Percentiles rank a stretch among this genome's conserved stretches.
Evolutionary conservation across 2,888 invertebrate genomes (phyloP).

Genomic region (Stenotaenia linearis): DNA sequence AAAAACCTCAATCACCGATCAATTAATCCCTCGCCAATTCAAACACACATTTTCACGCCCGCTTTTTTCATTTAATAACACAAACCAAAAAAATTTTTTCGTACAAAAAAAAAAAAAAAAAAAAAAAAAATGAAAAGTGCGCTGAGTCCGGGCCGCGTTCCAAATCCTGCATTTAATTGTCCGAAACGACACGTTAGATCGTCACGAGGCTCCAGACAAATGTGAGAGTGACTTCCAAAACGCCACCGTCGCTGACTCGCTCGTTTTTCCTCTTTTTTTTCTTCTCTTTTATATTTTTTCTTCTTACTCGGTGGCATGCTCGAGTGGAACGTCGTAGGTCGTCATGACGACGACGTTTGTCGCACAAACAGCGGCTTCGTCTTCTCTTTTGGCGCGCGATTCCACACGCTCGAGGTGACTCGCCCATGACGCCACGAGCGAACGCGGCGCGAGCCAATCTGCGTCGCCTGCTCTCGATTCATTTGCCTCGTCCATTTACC

Average conservation of each 20-base stretch:
- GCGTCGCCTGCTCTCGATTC: slow-evolving; percentile 24
- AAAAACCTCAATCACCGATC: neutral
- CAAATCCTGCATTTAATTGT: slow-evolving; percentile 5
- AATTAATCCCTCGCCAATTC: neutral
- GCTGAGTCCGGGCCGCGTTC: neutral
- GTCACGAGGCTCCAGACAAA: neutral
- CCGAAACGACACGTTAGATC: neutral
- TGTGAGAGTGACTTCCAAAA: neutral
- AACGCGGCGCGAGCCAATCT: slow-evolving; percentile 20
- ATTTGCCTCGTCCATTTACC: slow-evolving; percentile 12
- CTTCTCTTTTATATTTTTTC: neutral
- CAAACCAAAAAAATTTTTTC: too few relatives aligned
- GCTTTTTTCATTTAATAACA: neutral
- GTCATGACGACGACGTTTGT: slow-evolving; percentile 26
- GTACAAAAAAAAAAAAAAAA: neutral
- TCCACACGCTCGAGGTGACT: slow-evolving; percentile 26
- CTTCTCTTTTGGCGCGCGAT: slow-evolving; percentile 26
- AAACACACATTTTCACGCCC: neutral
- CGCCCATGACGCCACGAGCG: slow-evolving; percentile 26
- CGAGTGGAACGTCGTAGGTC: slow-evolving; percentile 10
- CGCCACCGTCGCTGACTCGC: neutral
- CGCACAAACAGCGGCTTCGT: slow-evolving; percentile 26
- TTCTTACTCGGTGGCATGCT: neutral
- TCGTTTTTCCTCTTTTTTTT: neutral
- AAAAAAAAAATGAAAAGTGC: neutral